Evolutionary conservation across 2,797 vertebrate genomes (phyloP), one percentile per base, ranked within the genome.

Genomic region (Passerculus sandwichensis): DNA sequence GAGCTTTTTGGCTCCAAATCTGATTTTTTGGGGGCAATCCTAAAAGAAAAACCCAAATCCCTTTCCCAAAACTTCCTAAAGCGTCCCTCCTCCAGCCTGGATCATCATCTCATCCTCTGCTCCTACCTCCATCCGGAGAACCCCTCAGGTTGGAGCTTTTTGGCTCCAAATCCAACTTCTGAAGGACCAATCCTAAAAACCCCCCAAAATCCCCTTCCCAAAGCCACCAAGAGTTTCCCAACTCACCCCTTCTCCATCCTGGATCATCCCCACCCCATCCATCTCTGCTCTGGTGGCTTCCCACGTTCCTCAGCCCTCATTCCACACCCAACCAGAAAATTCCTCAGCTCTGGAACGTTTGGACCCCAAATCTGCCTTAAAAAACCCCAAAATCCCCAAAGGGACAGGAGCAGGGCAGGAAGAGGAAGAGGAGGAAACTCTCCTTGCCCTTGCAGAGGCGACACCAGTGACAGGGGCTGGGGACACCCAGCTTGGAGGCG

Each of bases 341-440:
- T 30, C 32, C 9, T 32, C 27, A 0, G 0, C 10, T 27, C 6
- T 2, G 1, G 32, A n/a, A 26, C 23, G 0, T 2, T 4, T 60
- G 13, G 22, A 0, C 23, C 42, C 34, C 51, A 27, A 21, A 65
- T 17, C 9, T 8, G 21, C 21, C 5, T 12, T 11, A 0, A 47
- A 30, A 38, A 7, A 48, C 9, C 5, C 36, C 2, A 0, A 42
- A 64, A 73, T 11, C 23, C 34, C 42, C 32, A 11, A 18, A 51
- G 26, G 27, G 42, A 26, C 59, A 53, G n/a, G 40, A 48, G 10
- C 17, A 22, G 18, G 21, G n/a, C 15, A 11, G 11, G 74, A 36
- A n/a, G n/a, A 40, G 36, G 32, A 50, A 5, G 23, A 36, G 19
- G 38, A 88, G 4, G 32, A 74, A 36, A 8, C 11, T 5, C 18